Conservation (phyloP, 2,113 vertebrate genomes). For the Galemys pyrenaicus region DNA sequence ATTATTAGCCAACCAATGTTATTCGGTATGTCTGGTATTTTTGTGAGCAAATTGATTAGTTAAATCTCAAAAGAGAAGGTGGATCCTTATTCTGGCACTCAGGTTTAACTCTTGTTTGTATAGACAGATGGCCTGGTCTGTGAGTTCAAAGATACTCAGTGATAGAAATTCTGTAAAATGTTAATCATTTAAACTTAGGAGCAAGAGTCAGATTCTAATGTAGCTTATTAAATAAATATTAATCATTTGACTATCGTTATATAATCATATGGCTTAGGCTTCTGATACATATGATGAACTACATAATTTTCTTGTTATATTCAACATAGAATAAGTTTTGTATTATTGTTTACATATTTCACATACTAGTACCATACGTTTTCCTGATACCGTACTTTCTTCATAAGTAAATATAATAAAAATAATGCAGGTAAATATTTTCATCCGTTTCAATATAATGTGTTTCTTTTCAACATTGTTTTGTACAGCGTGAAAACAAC, state of each 20-base stretch:
- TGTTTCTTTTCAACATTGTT: conserved; percentile 44
- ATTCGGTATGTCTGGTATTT: background rate
- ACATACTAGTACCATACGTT: background rate
- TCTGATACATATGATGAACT: background rate
- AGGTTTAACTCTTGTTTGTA: background rate
- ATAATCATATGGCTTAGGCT: background rate
- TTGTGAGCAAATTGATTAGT: background rate
- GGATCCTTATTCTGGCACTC: background rate
- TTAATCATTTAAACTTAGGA: background rate
- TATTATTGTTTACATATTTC: conserved; percentile 12
- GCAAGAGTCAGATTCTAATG: background rate
- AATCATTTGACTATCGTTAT: background rate
- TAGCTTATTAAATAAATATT: background rate
- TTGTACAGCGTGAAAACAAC: conserved; percentile 24
- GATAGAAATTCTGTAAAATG: background rate
- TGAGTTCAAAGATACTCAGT: background rate
- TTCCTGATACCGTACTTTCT: background rate
- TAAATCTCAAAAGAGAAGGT: background rate
- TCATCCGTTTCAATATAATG: conserved; percentile 21
- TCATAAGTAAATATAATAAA: background rate
- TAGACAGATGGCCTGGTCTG: background rate
- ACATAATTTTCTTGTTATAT: background rate
- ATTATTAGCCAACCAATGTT: background rate
- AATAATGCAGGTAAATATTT: background rate
- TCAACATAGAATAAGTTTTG: background rate